Evolutionary conservation across 64 coral and sea anemone species (phyloP), one percentile per base, ranked within the genome.

Genomic region (Dendrophyllia cribrosa): DNA sequence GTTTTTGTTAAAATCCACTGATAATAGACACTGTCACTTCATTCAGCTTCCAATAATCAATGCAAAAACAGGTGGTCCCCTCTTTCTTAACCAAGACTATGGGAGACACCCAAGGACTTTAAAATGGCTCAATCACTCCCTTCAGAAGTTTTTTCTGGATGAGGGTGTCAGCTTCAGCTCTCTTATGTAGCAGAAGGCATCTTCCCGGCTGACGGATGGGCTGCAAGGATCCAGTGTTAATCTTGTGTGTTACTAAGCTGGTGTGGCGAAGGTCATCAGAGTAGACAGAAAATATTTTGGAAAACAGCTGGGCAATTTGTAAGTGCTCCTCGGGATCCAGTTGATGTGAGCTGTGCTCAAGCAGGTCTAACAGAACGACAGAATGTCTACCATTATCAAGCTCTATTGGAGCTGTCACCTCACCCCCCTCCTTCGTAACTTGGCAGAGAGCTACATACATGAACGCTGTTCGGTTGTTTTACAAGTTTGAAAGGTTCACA

Each of bases 61-160:
- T 43, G 0, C 76, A 80, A 46, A 91, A 91, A 58, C 6, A 0
- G 43, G 46, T 80, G 4, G 59, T 68, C 23, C 67, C 77, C 20
- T 91, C 82, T 63, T 91, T 91, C 48, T 71, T 66, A 0, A 91
- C 88, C 20, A 72, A 59, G 13, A 90, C 43, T 1, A 80, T 79
- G 16, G 88, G 88, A 3, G 73, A 59, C n/a, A 14, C 26, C 88
- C 89, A 83, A 6, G 89, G 76, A 71, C 21, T 46, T 70, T 7
- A 73, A 20, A 43, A 76, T 12, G 86, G 83, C 21, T 50, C 59
- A 71, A 86, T 86, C 47, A 86, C 67, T 63, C n/a, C 9, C 15
- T 72, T 70, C 25, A 43, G 9, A 67, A 63, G 62, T 64, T 56
- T 72, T 20, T 86, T 43, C 22, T 86, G n/a, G 65, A 71, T 20